phyloP scores from a whole-genome alignment of 2,113 vertebrate genomes.

The Pseudopipra pipra region DNA sequence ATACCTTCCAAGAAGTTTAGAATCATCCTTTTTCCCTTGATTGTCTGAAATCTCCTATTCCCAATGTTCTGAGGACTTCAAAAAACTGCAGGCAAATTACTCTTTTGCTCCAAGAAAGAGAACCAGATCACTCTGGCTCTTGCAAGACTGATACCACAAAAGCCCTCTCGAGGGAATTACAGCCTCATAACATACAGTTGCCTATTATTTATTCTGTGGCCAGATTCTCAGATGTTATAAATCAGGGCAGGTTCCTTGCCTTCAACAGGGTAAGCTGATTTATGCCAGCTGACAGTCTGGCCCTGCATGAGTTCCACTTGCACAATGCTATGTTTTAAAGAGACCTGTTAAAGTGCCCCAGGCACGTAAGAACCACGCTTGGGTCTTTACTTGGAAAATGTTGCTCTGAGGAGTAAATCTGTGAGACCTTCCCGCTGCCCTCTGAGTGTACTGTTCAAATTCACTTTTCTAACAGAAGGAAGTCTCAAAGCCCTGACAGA shows the following conservation, averaged over 20 bases:
- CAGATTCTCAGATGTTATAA: constrained; percentile 62
- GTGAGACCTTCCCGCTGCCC: neutral
- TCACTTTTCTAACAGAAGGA: neutral
- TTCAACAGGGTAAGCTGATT: constrained; percentile 51
- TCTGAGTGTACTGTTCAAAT: neutral
- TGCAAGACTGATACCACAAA: constrained; percentile 30
- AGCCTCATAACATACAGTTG: constrained; percentile 44
- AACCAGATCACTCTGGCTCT: neutral
- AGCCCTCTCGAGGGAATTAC: neutral
- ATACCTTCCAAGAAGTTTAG: neutral
- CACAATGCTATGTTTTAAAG: constrained; percentile 47
- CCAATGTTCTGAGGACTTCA: neutral
- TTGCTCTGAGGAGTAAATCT: neutral
- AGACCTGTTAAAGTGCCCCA: constrained; percentile 25
- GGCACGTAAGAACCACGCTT: neutral
- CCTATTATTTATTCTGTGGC: constrained; percentile 27
- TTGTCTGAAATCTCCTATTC: neutral
- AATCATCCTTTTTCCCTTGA: neutral
- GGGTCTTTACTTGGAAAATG: constrained; percentile 13
- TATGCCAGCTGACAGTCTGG: constrained; percentile 59
- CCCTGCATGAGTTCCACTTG: constrained; percentile 7
- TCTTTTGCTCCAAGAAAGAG: neutral
- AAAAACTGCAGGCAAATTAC: neutral
- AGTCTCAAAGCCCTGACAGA: neutral
- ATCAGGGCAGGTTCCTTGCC: constrained; percentile 52